Conservation (phyloP, 1,140 invertebrate species). For the Drosophila rhopaloa region DNA sequence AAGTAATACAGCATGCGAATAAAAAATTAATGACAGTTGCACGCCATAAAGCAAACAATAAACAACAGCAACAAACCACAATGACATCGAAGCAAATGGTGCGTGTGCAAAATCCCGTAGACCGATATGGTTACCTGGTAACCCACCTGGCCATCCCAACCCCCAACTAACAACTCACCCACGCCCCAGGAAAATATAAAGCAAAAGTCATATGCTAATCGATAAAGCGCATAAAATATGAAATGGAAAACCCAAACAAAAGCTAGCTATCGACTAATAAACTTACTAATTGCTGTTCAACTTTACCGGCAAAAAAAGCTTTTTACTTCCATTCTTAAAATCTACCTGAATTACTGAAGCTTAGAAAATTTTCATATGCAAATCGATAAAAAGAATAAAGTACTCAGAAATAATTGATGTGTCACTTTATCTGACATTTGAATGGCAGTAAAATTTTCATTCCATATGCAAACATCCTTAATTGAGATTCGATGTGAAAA, state of each 20-base stretch:
- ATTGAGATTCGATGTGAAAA: too few relatives aligned
- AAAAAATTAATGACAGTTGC: constrained; percentile 61
- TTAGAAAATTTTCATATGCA: not conserved
- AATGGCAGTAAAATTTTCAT: too few relatives aligned
- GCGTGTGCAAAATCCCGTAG: constrained; percentile 36
- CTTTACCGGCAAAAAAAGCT: not conserved
- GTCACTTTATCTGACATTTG: too few relatives aligned
- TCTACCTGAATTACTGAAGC: too few relatives aligned
- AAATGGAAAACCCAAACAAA: not conserved
- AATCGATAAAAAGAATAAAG: not conserved
- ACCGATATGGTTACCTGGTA: constrained; percentile 15
- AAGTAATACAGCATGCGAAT: constrained; percentile 42
- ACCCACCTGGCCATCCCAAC: constrained; percentile 13
- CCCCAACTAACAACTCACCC: not conserved
- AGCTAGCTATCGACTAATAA: not conserved
- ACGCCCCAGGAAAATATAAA: constrained; percentile 8
- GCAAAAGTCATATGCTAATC: constrained; percentile 41
- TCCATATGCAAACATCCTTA: too few relatives aligned
- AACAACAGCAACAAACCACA: constrained; percentile 15
- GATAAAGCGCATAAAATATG: constrained; percentile 30
- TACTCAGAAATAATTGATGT: too few relatives aligned
- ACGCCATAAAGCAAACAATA: constrained; percentile 45
- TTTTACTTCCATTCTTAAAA: not conserved
- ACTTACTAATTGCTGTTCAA: not conserved
- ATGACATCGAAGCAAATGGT: constrained; percentile 23